Percentiles rank a stretch among this genome's conserved stretches.
Evolutionary conservation across 2,113 vertebrate genomes (phyloP).

Genomic region (Hemiscyllium ocellatum): DNA sequence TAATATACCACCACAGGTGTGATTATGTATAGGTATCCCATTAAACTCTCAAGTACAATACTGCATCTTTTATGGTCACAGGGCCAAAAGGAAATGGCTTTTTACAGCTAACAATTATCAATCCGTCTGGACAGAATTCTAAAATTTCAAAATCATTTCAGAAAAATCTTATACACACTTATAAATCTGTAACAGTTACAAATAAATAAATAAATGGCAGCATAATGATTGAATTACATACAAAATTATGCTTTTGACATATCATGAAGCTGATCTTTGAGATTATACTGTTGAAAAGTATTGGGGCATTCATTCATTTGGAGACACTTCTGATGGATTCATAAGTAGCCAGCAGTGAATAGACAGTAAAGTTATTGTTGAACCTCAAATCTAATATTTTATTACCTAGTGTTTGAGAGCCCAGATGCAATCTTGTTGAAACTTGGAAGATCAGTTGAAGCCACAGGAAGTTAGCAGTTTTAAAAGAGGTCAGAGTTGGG

Average conservation of each 20-base stretch:
- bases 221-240: background rate
- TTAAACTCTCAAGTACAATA: constrained; percentile 13
- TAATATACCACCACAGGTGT: constrained; percentile 7
- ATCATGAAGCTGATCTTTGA: background rate
- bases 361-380: background rate
- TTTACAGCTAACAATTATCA: background rate
- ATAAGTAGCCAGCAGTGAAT: background rate
- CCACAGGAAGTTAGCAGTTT: constrained; percentile 11
- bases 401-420: background rate
- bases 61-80: constrained; percentile 3
- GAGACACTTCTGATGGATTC: background rate
- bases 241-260: background rate
- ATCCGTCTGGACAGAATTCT: background rate
- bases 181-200: background rate
- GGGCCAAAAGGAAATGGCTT: background rate
- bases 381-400: constrained; percentile 6
- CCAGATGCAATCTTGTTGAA: background rate
- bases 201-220: background rate
- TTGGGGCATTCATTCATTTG: background rate
- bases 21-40: constrained; percentile 15
- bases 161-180: background rate
- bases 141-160: background rate
- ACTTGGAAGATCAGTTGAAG: constrained; percentile 23
- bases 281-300: background rate
- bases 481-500: constrained; percentile 19